phyloP scores from a whole-genome alignment of 2,113 vertebrate species.

The Indri indri region DNA sequence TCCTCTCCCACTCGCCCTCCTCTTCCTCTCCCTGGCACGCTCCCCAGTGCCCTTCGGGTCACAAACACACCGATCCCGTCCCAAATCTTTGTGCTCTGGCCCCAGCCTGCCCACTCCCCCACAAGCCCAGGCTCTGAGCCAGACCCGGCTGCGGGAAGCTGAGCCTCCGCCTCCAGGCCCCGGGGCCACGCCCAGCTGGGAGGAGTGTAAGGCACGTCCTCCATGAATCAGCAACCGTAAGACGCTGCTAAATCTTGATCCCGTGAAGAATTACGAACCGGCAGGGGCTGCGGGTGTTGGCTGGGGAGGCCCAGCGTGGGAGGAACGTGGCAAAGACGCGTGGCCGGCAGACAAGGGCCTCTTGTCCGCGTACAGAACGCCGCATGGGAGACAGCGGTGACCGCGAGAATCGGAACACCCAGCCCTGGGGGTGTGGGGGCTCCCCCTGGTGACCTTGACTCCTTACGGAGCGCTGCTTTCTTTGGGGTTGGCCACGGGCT shows the following conservation, averaged over 20 bases:
- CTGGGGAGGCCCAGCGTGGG: background rate
- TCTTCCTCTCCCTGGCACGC: too few species aligned
- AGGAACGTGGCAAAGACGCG: slow-evolving; percentile 60
- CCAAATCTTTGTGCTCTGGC: background rate
- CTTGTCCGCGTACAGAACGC: slow-evolving; percentile 31
- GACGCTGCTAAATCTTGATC: background rate
- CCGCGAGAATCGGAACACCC: too few species aligned
- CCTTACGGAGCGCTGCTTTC: fast-evolving
- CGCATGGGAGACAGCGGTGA: background rate
- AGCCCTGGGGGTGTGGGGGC: background rate
- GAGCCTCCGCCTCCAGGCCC: background rate
- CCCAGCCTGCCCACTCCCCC: too few species aligned
- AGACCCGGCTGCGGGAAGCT: background rate
- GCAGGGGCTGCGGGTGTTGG: background rate
- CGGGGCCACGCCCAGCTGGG: background rate
- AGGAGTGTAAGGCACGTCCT: background rate
- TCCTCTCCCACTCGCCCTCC: background rate
- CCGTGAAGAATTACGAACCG: slow-evolving; percentile 17
- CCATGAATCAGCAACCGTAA: background rate
- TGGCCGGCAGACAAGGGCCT: background rate
- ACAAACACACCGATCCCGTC: background rate
- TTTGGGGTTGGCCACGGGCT: background rate
- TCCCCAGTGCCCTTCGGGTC: background rate
- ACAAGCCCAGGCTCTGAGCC: background rate
- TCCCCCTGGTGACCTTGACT: fast-evolving